Conservation (phyloP, 2,888 invertebrate species). For the Melieria crassipennis region DNA sequence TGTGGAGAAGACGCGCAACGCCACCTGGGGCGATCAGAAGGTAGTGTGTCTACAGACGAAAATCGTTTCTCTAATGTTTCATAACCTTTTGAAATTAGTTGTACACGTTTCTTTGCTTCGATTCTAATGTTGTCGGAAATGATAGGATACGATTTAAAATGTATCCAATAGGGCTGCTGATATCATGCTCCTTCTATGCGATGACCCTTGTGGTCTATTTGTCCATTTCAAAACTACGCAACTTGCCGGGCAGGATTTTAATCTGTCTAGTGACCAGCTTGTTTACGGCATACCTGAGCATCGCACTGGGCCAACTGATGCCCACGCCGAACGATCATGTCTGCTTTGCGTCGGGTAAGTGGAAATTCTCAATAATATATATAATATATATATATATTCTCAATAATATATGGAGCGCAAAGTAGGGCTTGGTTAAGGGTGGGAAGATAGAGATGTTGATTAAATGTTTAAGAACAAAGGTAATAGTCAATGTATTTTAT, state of each 20-base stretch:
- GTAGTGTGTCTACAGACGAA: conserved; percentile 44
- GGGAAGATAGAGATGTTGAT: not conserved
- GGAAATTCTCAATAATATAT: conserved; percentile 25
- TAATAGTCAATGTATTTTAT: no score
- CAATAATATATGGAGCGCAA: no score
- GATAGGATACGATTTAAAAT: conserved; percentile 58
- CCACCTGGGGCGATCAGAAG: conserved; percentile 48
- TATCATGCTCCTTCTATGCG: conserved; percentile 74
- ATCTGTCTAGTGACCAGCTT: conserved; percentile 77
- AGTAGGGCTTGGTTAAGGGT: no score
- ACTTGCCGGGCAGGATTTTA: conserved; percentile 78
- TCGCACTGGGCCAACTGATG: conserved; percentile 70
- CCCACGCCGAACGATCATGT: conserved; percentile 62
- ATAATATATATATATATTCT: no score
- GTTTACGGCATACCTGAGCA: conserved; percentile 72
- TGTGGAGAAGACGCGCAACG: conserved; percentile 54
- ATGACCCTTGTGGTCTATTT: conserved; percentile 75
- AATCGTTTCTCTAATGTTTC: not conserved
- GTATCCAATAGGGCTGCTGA: conserved; percentile 66
- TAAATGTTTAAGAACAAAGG: no score
- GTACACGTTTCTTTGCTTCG: conserved; percentile 62
- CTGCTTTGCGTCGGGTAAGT: conserved; percentile 70
- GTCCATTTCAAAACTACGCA: conserved; percentile 73
- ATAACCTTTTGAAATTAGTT: conserved; percentile 45
- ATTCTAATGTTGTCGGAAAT: conserved; percentile 56